These are phyloP conservation scores for Pseudomyrmex sp. DNA, from an alignment of 1,140 invertebrate genomes.

Conservation along the genomic window DNA sequence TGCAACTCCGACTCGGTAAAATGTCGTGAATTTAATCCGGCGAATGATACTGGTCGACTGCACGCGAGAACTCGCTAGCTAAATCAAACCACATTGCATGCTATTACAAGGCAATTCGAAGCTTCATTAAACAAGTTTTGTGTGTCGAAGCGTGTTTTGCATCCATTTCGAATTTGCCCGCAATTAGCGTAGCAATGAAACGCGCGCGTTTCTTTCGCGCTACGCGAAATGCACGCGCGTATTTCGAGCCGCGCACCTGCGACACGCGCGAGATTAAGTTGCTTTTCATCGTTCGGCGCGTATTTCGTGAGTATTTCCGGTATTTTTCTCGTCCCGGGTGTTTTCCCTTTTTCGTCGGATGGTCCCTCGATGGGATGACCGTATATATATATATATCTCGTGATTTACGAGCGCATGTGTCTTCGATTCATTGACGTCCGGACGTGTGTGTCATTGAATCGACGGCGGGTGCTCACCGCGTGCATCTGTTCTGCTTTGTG, in stretches of 20 bases:
- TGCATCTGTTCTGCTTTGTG: conserved; percentile 58
- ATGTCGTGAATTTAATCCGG: conserved; percentile 16
- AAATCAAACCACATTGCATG: background rate
- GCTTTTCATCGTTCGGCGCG: conserved; percentile 2
- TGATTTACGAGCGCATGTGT: conserved; percentile 77
- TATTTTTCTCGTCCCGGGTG: background rate
- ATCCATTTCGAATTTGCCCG: background rate
- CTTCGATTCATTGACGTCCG: conserved; percentile 70
- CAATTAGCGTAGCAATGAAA: background rate
- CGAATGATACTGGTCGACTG: background rate
- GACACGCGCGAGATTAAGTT: conserved; percentile 26
- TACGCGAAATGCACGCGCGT: background rate
- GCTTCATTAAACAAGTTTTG: background rate
- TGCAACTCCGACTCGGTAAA: conserved; percentile 3
- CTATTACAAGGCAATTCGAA: background rate
- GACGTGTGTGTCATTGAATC: conserved; percentile 64
- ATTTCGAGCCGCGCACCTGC: background rate
- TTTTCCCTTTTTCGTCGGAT: conserved; percentile 50
- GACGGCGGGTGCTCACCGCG: conserved; percentile 44
- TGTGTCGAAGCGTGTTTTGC: background rate
- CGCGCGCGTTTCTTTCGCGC: background rate
- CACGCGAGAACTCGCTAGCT: background rate
- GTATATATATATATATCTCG: background rate
- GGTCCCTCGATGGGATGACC: conserved; percentile 36
- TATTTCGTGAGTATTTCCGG: conserved; percentile 38